Evolutionary conservation across 2,113 vertebrate species (phyloP).

Genomic region (Mionectes macconnelli): DNA sequence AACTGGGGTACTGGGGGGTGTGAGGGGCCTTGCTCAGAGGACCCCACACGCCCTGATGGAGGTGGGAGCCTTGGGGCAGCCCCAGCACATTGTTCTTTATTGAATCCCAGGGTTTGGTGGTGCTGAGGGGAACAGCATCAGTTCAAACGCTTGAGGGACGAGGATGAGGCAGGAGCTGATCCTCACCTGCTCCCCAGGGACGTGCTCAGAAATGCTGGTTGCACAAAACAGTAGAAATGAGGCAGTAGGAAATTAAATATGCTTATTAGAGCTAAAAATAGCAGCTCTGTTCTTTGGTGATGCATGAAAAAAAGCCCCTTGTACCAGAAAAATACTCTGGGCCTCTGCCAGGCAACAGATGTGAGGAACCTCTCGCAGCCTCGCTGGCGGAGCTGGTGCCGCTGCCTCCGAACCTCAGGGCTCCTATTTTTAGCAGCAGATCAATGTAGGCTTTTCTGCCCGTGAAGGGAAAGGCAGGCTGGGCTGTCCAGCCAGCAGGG

Average conservation of each 20-base stretch:
- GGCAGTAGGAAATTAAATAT: constrained; percentile 56
- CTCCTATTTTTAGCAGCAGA: constrained; percentile 40
- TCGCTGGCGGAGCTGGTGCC: not conserved
- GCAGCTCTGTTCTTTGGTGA: constrained; percentile 27
- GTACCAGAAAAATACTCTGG: constrained; percentile 32
- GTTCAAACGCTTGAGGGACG: accelerated
- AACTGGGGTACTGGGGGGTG: not conserved
- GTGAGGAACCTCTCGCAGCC: not conserved
- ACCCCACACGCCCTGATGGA: accelerated
- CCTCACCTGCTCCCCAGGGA: not conserved
- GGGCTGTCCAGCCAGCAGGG: not conserved
- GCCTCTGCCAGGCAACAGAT: constrained; percentile 31
- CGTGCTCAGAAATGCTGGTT: not conserved
- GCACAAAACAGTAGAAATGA: not conserved
- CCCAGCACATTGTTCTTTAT: accelerated
- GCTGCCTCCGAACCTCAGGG: not conserved
- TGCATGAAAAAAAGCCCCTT: constrained; percentile 33
- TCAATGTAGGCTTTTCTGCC: not conserved
- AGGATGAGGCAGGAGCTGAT: not conserved
- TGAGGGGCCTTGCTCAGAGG: not conserved
- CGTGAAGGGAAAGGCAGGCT: not conserved
- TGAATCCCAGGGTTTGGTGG: not conserved
- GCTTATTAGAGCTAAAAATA: constrained; percentile 63
- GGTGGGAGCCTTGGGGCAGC: not conserved
- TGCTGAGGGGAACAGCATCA: not conserved